phyloP scores from a whole-genome alignment of 2,797 vertebrate genomes.

The Picus viridis region DNA sequence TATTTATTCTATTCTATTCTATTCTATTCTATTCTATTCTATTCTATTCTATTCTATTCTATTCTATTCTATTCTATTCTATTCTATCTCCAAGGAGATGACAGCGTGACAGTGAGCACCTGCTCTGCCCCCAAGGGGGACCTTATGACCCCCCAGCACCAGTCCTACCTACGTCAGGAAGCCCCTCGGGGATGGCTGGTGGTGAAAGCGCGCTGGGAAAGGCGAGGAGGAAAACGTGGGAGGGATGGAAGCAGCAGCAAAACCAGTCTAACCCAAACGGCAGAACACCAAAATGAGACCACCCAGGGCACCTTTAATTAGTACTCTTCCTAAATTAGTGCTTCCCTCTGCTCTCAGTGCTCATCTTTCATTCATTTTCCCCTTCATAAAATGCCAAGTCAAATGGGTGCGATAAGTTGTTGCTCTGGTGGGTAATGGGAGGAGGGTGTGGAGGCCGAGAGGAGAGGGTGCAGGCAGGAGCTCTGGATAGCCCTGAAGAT shows the following conservation, averaged over 20 bases:
- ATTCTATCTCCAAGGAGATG: background rate
- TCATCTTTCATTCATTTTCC: background rate
- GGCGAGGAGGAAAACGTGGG: background rate
- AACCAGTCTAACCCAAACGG: slow-evolving; percentile 33
- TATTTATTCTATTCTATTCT: too few species aligned
- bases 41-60: too few species aligned
- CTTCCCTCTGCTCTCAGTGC: background rate
- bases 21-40: too few species aligned
- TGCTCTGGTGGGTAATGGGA: background rate
- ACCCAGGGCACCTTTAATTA: slow-evolving; percentile 49
- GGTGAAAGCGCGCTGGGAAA: background rate
- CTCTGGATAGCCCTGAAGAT: background rate
- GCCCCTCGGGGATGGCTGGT: background rate
- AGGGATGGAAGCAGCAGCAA: background rate
- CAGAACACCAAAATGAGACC: background rate
- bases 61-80: too few species aligned
- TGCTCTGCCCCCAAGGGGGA: background rate
- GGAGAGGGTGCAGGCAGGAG: fast-evolving
- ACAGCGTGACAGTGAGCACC: background rate
- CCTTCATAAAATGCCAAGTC: background rate
- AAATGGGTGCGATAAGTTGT: background rate
- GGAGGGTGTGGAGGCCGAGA: background rate
- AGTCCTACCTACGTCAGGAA: background rate
- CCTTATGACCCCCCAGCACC: background rate
- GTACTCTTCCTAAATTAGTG: background rate